Percentiles rank a stretch among this genome's conserved stretches.
Evolutionary conservation across 2,888 invertebrate genomes (phyloP).

Genomic region (Archips xylosteana): DNA sequence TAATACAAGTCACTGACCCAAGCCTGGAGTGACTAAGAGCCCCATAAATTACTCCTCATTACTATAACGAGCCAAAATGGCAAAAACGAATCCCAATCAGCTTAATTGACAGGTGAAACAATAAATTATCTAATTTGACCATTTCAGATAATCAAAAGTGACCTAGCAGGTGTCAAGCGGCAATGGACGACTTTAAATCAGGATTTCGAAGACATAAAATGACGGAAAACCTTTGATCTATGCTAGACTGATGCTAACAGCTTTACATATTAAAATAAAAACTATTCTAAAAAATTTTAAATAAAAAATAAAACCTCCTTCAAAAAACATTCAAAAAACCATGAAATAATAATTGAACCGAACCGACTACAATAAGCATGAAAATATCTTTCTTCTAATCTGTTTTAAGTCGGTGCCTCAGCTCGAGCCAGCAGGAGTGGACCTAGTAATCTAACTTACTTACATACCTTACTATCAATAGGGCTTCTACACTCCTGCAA

Average conservation of each 20-base stretch:
- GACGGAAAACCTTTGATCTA: neutral
- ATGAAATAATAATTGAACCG: too few relatives aligned
- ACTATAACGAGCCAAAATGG: constrained; percentile 31
- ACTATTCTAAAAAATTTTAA: too few relatives aligned
- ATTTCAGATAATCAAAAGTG: constrained; percentile 18
- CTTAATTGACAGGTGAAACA: constrained; percentile 35
- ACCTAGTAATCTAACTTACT: too few relatives aligned
- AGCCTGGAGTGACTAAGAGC: constrained; percentile 29
- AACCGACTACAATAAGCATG: too few relatives aligned
- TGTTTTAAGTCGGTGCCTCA: too few relatives aligned
- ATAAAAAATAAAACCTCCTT: too few relatives aligned
- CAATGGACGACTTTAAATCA: neutral
- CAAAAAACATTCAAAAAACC: too few relatives aligned
- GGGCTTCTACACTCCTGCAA: too few relatives aligned
- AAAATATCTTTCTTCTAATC: too few relatives aligned
- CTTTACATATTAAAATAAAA: too few relatives aligned
- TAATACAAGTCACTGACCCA: constrained; percentile 18
- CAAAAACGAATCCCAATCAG: constrained; percentile 16
- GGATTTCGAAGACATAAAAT: neutral
- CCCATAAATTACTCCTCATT: constrained; percentile 37
- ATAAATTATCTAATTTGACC: constrained; percentile 28
- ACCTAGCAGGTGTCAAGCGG: neutral
- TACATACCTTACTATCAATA: too few relatives aligned
- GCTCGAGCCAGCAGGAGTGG: too few relatives aligned
- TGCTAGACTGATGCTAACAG: neutral